Evolutionary conservation across 2,888 invertebrate species (phyloP), one percentile per base, ranked within the genome.

Genomic region (Bombylius discolor): DNA sequence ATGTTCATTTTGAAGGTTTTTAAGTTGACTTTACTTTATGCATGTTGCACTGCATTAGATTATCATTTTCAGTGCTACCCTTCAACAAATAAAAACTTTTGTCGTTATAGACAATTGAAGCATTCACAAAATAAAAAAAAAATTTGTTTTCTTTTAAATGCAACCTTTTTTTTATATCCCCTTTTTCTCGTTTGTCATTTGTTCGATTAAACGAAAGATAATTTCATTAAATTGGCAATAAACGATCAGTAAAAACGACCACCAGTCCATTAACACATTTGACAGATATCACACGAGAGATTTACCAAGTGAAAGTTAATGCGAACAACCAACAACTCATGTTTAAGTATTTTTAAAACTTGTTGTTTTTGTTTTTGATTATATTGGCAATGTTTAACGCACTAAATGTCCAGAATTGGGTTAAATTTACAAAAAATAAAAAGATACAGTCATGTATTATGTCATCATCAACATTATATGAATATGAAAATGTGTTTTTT

Each of bases 261-360:
- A 47, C 36, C 49, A 55, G 55, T 50, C 55, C 45, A 55, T 55
- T 55, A 51, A 55, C 55, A 55, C 50, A 55, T 55, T 55, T 55
- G 55, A 55, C 55, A 50, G 50, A 50, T 55, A 49, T 55, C 50
- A 55, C 50, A 50, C 36, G 50, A 47, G 55, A 50, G 39, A 42
- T 42, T 42, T 42, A 50, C 55, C 13, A 50, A 55, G 55, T 55
- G 55, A 55, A 55, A 55, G 55, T 55, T 42, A 5, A 42, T 11
- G 39, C 23, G 23, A 23, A 23, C 23, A 23, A n/a, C n/a, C n/a
- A n/a, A n/a, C n/a, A 23, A 23, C 23, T 23, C 23, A 23, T 23
- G 23, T 36, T 36, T 36, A 8, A 36, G 6, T 36, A 9, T 36
- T 36, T 36, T 36, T 36, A 7, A 7, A 42, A 42, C 39, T 11